Percentiles rank a stretch among this genome's conserved stretches.
These are phyloP conservation scores for Peromyscus leucopus DNA, from an alignment of 2,113 vertebrate species.

Conservation along the genomic window DNA sequence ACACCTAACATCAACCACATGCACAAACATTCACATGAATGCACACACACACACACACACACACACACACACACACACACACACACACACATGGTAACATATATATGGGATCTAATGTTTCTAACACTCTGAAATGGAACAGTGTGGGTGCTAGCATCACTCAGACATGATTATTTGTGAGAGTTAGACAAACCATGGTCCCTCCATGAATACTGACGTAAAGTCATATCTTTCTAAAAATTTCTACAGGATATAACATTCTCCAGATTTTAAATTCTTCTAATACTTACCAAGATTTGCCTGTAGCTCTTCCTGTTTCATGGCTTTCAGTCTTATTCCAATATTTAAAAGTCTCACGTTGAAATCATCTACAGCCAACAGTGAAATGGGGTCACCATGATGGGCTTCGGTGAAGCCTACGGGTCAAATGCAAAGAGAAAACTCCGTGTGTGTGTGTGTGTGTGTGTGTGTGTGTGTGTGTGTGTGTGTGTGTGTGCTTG, in stretches of 20 bases:
- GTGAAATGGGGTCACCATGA: not conserved
- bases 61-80: not conserved
- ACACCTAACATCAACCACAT: not conserved
- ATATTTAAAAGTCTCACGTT: not conserved
- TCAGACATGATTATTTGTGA: not conserved
- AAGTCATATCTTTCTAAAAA: not conserved
- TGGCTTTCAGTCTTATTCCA: not conserved
- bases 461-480: not conserved
- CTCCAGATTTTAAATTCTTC: not conserved
- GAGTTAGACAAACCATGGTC: not conserved
- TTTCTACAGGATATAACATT: not conserved
- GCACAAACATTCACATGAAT: not conserved
- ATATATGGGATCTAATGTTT: not conserved
- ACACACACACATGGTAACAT: not conserved
- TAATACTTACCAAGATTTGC: not conserved
- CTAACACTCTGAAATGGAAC: not conserved
- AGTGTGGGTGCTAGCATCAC: not conserved
- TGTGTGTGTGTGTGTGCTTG: not conserved
- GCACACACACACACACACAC: not conserved
- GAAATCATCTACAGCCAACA: not conserved
- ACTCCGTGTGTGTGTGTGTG: not conserved
- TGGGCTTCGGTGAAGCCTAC: not conserved
- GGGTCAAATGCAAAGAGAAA: not conserved
- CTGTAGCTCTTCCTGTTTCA: not conserved
- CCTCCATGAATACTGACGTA: not conserved